Conservation (phyloP, 2,797 vertebrate species). For the Liasis olivaceus region DNA sequence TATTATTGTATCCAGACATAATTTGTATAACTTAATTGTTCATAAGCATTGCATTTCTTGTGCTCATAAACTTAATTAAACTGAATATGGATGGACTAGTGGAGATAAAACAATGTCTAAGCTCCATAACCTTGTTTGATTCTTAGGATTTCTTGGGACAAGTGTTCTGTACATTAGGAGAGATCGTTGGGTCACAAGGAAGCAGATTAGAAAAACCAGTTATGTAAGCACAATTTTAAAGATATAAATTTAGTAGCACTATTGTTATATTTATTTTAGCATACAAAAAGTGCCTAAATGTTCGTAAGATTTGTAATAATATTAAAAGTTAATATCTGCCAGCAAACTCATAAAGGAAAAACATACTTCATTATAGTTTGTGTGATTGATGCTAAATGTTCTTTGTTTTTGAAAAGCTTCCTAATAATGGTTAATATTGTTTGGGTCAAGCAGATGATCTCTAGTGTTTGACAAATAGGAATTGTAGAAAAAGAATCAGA, state of each 20-base stretch:
- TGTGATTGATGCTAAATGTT: background rate
- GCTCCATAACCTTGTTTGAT: constrained; percentile 8
- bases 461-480: background rate
- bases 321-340: background rate
- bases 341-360: background rate
- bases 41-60: background rate
- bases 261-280: background rate
- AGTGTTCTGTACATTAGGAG: constrained; percentile 93
- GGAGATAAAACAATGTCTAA: background rate
- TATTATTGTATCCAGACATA: background rate
- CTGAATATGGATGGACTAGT: background rate
- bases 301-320: background rate
- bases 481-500: background rate
- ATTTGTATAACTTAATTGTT: background rate
- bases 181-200: constrained; percentile 93
- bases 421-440: background rate
- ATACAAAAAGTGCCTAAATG: background rate
- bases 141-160: constrained; percentile 96
- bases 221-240: constrained; percentile 81
- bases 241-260: background rate
- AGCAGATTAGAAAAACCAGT: constrained; percentile 91
- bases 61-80: background rate
- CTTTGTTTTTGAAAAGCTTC: background rate
- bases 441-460: background rate
- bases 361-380: background rate